A percentile compares a stretch with the other conserved stretches of the same genome.
Conservation (phyloP, 2,888 invertebrate genomes). For the Leptopterna dolabrata region DNA sequence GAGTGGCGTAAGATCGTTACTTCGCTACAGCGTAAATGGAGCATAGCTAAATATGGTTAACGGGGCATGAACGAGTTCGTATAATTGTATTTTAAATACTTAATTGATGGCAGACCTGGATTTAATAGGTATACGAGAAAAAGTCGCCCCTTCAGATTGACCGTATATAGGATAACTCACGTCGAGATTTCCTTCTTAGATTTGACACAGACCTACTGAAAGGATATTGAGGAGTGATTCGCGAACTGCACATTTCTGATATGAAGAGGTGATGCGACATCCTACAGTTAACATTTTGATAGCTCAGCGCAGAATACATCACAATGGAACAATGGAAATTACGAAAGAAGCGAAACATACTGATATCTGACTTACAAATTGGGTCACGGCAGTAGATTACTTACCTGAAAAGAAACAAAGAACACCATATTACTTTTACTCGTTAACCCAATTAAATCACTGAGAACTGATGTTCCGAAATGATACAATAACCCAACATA, state of each 20-base stretch:
- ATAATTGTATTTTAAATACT: not conserved
- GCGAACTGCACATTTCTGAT: too few species aligned
- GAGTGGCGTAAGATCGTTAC: too few species aligned
- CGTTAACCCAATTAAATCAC: not conserved
- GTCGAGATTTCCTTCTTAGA: too few species aligned
- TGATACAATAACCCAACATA: too few species aligned
- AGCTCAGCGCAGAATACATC: not conserved
- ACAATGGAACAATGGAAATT: not conserved
- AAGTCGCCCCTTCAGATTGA: not conserved
- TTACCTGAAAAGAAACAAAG: not conserved
- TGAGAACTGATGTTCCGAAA: too few species aligned
- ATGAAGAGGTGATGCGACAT: not conserved
- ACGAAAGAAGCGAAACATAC: not conserved
- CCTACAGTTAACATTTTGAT: not conserved
- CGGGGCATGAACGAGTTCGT: not conserved
- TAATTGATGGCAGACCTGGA: not conserved
- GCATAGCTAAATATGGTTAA: not conserved
- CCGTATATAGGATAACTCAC: not conserved
- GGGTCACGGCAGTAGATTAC: not conserved
- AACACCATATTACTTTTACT: not conserved
- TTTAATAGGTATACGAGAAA: not conserved
- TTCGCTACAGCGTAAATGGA: not conserved
- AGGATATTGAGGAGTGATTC: too few species aligned
- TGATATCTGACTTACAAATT: not conserved
- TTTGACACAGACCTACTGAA: too few species aligned